Percentiles rank a stretch among this genome's conserved stretches.
Evolutionary conservation across 2,797 vertebrate species (phyloP).

Genomic region (Squalus acanthias): DNA sequence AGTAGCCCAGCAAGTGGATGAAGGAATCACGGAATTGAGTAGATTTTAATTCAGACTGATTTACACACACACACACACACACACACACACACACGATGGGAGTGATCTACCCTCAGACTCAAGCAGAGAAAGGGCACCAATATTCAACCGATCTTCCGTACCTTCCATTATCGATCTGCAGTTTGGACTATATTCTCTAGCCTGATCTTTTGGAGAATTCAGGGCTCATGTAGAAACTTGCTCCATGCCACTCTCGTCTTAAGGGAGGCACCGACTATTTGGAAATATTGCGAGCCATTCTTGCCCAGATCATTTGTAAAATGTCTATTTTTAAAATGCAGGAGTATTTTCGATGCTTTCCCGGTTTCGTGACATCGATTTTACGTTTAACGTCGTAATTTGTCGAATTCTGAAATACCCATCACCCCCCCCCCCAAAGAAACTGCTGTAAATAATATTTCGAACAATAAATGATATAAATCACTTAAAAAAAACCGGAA

Average conservation of each 20-base stretch:
- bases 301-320: background rate
- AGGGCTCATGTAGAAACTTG: background rate
- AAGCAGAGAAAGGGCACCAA: background rate
- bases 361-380: background rate
- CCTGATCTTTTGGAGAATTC: background rate
- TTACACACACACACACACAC: background rate
- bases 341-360: background rate
- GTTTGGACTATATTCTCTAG: background rate
- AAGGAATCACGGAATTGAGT: background rate
- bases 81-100: background rate
- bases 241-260: background rate
- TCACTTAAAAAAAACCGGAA: background rate
- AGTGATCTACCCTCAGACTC: background rate
- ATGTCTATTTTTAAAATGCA: background rate
- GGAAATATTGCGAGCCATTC: no score
- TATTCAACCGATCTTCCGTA: background rate
- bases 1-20: background rate
- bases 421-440: background rate
- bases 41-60: background rate
- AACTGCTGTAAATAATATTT: no score
- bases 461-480: background rate
- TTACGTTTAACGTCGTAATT: background rate
- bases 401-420: background rate
- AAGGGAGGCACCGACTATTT: background rate
- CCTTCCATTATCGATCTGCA: background rate